Percentiles rank a stretch among this genome's conserved stretches.
Evolutionary conservation across 2,797 vertebrate genomes (phyloP).

Genomic region (Lemur catta): DNA sequence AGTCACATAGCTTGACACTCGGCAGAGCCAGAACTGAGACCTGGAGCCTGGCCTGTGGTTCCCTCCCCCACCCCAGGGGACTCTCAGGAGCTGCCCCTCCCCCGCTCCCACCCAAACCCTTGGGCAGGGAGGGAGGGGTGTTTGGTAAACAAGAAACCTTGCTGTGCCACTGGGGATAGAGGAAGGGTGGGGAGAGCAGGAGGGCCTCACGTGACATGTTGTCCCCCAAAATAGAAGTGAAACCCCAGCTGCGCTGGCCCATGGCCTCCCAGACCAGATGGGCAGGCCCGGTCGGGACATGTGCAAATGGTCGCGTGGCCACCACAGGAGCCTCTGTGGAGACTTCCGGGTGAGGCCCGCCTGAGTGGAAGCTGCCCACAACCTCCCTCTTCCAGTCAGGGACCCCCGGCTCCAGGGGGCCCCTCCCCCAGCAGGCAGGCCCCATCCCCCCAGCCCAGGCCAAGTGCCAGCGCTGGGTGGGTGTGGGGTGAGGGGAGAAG

Average conservation of each 20-base stretch:
- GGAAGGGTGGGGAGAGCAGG: not conserved
- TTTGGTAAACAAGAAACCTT: not conserved
- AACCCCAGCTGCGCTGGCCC: not conserved
- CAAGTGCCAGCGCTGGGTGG: not conserved
- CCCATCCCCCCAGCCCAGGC: too few species aligned
- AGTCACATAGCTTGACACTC: not conserved
- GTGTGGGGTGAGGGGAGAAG: not conserved
- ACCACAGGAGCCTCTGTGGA: not conserved
- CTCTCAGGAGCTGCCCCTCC: not conserved
- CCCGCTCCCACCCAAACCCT: rapidly evolving
- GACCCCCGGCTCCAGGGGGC: not conserved
- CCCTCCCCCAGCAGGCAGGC: too few species aligned
- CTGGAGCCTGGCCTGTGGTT: rapidly evolving
- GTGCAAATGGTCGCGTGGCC: not conserved
- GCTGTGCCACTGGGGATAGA: not conserved
- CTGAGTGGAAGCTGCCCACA: not conserved
- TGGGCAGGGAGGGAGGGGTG: too few species aligned
- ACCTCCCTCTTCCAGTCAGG: not conserved
- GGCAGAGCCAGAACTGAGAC: not conserved
- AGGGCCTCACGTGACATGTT: not conserved
- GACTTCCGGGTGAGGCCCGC: not conserved
- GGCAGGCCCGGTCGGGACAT: not conserved
- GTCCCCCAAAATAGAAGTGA: constrained; percentile 9
- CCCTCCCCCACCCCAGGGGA: rapidly evolving
- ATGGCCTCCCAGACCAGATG: not conserved